These are phyloP conservation scores for Maniola hyperantus DNA, from an alignment of 2,888 invertebrate genomes.

Conservation along the genomic window DNA sequence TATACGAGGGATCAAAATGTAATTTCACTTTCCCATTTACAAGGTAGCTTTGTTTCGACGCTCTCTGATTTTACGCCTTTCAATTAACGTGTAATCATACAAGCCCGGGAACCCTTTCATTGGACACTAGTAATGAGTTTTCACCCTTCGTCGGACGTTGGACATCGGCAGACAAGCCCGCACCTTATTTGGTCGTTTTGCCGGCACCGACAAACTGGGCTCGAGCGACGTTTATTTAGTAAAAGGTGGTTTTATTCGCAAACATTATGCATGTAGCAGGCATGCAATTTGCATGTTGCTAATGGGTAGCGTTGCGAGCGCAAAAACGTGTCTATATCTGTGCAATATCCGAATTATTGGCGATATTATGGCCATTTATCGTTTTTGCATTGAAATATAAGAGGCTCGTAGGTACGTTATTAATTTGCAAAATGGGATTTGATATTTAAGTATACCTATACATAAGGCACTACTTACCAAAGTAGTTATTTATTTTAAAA, in stretches of 20 bases:
- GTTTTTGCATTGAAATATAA: conserved; percentile 9
- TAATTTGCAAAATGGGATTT: background rate
- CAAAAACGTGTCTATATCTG: conserved; percentile 34
- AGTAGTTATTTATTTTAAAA: too few species aligned
- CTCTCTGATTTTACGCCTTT: conserved; percentile 75
- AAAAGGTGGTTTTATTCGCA: conserved; percentile 38
- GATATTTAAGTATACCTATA: too few species aligned
- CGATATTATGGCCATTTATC: conserved; percentile 8
- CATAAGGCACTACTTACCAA: too few species aligned
- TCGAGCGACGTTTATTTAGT: conserved; percentile 47
- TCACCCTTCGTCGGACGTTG: conserved; percentile 76
- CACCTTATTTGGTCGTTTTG: conserved; percentile 68
- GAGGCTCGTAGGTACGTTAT: background rate
- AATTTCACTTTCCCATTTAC: conserved; percentile 57
- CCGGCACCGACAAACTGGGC: conserved; percentile 59
- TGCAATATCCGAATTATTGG: conserved; percentile 22
- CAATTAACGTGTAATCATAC: conserved; percentile 81
- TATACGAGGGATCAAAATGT: conserved; percentile 34
- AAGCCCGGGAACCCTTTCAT: conserved; percentile 78
- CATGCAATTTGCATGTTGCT: conserved; percentile 40
- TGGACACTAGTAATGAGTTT: conserved; percentile 79
- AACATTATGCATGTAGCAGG: conserved; percentile 41
- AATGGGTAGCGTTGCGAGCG: conserved; percentile 33
- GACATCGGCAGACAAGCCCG: conserved; percentile 69
- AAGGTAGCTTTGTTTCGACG: conserved; percentile 64